Conservation (phyloP, 2,797 vertebrate species). For the Botia almorhae region DNA sequence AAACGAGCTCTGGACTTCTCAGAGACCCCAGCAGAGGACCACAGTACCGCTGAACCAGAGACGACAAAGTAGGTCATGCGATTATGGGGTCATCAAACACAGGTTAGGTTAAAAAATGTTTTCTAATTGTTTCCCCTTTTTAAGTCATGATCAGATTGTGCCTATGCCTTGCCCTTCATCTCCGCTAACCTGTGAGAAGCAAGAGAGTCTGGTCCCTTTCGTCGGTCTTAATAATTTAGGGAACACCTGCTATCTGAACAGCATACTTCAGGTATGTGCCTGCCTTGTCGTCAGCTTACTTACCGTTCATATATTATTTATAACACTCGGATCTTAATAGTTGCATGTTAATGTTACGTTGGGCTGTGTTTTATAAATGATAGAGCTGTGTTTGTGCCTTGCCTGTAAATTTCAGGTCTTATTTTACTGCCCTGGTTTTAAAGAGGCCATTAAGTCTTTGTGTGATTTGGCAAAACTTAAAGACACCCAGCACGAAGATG, state of each 20-base stretch:
- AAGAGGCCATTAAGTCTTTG: constrained; percentile 88
- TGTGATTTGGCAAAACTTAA: constrained; percentile 83
- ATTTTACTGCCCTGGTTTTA: constrained; percentile 95
- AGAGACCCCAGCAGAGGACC: constrained; percentile 83
- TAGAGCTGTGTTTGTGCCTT: not conserved
- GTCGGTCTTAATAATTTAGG: constrained; percentile 96
- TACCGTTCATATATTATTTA: not conserved
- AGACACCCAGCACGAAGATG: constrained; percentile 80
- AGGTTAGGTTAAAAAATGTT: not conserved
- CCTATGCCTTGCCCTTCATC: constrained; percentile 79
- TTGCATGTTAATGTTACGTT: not conserved
- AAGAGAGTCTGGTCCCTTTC: constrained; percentile 87
- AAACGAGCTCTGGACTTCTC: constrained; percentile 93
- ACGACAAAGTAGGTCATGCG: constrained; percentile 71
- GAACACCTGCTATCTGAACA: constrained; percentile 98
- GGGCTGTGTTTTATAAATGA: not conserved
- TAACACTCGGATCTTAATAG: not conserved
- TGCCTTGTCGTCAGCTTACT: not conserved
- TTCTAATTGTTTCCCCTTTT: constrained; percentile 57
- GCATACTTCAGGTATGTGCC: constrained; percentile 89
- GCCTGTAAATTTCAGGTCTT: constrained; percentile 81
- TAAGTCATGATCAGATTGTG: constrained; percentile 83
- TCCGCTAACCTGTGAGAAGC: constrained; percentile 82
- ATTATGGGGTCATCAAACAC: not conserved
- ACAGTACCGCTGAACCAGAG: constrained; percentile 73